These are phyloP conservation scores for Notolepis coatsorum DNA, from an alignment of 2,797 vertebrate species.

Conservation along the genomic window DNA sequence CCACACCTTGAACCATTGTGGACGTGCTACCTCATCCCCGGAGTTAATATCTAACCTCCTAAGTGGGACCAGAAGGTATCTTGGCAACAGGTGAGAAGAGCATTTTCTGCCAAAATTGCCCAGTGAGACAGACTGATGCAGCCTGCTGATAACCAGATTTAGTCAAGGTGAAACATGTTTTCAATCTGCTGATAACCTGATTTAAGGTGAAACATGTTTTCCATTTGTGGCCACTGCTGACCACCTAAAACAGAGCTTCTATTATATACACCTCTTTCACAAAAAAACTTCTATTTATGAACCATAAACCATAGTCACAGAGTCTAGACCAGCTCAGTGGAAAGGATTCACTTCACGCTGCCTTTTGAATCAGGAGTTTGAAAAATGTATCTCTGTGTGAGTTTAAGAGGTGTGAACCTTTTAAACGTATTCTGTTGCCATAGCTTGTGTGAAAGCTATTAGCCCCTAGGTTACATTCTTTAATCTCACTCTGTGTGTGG, in stretches of 20 bases:
- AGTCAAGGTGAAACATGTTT: too few species aligned
- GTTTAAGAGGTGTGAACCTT: background rate
- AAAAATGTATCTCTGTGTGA: background rate
- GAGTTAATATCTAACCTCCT: constrained; percentile 28
- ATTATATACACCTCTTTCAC: too few species aligned
- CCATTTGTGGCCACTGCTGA: too few species aligned
- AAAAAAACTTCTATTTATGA: too few species aligned
- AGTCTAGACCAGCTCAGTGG: too few species aligned
- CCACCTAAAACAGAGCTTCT: too few species aligned
- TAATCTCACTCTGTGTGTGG: background rate
- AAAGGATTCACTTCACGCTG: background rate
- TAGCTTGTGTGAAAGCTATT: background rate
- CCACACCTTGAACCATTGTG: background rate
- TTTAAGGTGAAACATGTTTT: too few species aligned
- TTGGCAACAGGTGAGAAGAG: constrained; percentile 12
- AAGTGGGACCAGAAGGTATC: background rate
- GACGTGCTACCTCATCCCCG: background rate
- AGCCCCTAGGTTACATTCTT: background rate
- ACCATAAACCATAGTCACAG: too few species aligned
- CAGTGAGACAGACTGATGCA: background rate
- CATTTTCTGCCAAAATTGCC: constrained; percentile 22
- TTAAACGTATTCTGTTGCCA: background rate
- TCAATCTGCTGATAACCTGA: background rate
- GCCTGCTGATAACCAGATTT: background rate
- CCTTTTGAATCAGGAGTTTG: background rate